Conservation (phyloP, 2,113 vertebrate genomes). For the Mastomys natalensis region DNA sequence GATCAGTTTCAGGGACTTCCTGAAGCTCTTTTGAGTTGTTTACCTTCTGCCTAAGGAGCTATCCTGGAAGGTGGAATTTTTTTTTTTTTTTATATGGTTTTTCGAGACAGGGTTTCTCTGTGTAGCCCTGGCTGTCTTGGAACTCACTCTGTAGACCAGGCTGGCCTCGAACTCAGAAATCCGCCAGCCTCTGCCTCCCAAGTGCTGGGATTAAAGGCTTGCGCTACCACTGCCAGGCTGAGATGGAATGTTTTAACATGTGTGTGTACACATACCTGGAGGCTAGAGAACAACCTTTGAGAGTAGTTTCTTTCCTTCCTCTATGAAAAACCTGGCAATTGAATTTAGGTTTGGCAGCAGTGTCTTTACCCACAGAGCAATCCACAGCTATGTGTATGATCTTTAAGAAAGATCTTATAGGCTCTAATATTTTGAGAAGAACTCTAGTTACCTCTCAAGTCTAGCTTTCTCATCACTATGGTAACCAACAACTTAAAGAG, state of each 20-base stretch:
- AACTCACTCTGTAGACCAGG: too few relatives aligned
- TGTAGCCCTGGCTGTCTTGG: too few relatives aligned
- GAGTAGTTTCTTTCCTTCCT: background rate
- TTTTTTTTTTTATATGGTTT: too few relatives aligned
- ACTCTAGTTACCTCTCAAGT: background rate
- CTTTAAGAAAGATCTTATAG: background rate
- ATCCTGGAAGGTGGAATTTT: background rate
- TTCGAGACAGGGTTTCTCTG: too few relatives aligned
- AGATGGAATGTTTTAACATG: background rate
- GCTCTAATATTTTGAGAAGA: background rate
- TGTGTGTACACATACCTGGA: background rate
- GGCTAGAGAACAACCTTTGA: background rate
- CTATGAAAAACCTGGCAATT: background rate
- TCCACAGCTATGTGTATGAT: too few relatives aligned
- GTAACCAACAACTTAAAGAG: slow-evolving; percentile 51
- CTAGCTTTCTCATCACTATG: slow-evolving; percentile 24
- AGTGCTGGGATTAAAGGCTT: too few relatives aligned
- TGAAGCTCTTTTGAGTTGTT: background rate
- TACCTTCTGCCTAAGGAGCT: background rate
- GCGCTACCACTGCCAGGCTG: too few relatives aligned
- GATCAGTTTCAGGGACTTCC: background rate
- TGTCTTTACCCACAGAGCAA: background rate
- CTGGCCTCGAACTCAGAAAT: too few relatives aligned
- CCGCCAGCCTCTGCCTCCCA: too few relatives aligned
- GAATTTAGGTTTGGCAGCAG: background rate